phyloP scores from a whole-genome alignment of 2,888 invertebrate species.

The Leptarthrus brevirostris region DNA sequence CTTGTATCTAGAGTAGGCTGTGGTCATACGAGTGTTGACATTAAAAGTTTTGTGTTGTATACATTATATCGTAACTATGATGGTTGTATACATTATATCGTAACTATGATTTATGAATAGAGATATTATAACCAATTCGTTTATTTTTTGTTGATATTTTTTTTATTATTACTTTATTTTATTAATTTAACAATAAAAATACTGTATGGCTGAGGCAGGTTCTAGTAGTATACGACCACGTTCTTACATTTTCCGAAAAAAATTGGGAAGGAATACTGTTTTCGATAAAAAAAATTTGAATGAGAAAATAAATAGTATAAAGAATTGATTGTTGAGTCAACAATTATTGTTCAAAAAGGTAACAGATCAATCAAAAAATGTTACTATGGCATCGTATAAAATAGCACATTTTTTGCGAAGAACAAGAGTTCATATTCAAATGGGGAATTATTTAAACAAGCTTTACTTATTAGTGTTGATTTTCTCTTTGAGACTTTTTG shows the following conservation, averaged over 20 bases:
- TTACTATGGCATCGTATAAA: neutral
- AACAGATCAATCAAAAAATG: neutral
- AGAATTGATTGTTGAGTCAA: neutral
- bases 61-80: too few relatives aligned
- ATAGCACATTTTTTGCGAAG: slow-evolving; percentile 3
- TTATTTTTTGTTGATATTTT: too few relatives aligned
- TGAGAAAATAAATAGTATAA: neutral
- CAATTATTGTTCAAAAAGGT: slow-evolving; percentile 1
- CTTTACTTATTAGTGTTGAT: neutral
- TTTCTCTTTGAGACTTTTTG: neutral
- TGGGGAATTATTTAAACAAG: neutral
- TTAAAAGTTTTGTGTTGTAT: too few relatives aligned
- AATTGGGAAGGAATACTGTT: slow-evolving; percentile 2
- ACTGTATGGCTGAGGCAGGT: neutral
- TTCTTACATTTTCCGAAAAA: neutral
- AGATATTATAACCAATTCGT: too few relatives aligned
- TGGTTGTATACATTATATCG: too few relatives aligned
- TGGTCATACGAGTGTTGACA: too few relatives aligned
- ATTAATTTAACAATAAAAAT: neutral
- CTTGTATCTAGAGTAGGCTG: too few relatives aligned
- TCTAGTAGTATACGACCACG: neutral
- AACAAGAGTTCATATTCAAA: slow-evolving; percentile 1
- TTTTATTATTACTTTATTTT: neutral
- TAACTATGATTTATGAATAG: too few relatives aligned
- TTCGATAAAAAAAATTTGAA: neutral